These are phyloP conservation scores for Emydura subglobosa DNA, from an alignment of 2,113 vertebrate species.

Conservation along the genomic window DNA sequence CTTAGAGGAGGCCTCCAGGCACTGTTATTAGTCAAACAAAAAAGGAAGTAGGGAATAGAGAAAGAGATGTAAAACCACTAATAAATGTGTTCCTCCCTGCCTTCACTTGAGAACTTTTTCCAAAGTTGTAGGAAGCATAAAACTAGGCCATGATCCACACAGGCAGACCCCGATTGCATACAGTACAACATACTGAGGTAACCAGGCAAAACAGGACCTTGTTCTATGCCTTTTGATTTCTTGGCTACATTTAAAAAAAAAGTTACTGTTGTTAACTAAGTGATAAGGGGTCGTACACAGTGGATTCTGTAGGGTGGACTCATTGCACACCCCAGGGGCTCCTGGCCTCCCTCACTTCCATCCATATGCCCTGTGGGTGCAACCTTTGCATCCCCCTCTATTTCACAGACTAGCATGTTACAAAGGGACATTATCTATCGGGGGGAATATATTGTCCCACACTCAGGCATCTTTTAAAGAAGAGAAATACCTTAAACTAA, in stretches of 20 bases:
- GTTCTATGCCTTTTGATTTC: slow-evolving; percentile 11
- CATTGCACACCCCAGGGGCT: no score
- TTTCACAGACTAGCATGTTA: background rate
- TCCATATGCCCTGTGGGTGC: background rate
- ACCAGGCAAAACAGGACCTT: background rate
- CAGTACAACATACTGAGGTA: background rate
- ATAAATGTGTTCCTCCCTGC: background rate
- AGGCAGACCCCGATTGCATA: background rate
- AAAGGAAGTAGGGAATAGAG: background rate
- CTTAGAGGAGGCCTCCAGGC: background rate
- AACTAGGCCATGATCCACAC: background rate
- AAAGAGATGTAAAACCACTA: background rate
- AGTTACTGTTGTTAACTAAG: slow-evolving; percentile 33
- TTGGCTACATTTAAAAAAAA: slow-evolving; percentile 47
- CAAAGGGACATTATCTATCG: no score
- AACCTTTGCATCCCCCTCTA: background rate
- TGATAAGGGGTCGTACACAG: background rate
- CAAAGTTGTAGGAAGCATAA: background rate
- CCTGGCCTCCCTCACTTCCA: background rate
- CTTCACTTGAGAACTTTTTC: background rate
- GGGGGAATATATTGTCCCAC: no score
- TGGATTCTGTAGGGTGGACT: background rate
- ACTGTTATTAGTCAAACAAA: background rate
- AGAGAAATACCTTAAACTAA: no score
- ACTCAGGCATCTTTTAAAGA: no score